These are phyloP conservation scores for Dermolepida albohirtum DNA, from an alignment of 2,888 invertebrate species.

Conservation along the genomic window DNA sequence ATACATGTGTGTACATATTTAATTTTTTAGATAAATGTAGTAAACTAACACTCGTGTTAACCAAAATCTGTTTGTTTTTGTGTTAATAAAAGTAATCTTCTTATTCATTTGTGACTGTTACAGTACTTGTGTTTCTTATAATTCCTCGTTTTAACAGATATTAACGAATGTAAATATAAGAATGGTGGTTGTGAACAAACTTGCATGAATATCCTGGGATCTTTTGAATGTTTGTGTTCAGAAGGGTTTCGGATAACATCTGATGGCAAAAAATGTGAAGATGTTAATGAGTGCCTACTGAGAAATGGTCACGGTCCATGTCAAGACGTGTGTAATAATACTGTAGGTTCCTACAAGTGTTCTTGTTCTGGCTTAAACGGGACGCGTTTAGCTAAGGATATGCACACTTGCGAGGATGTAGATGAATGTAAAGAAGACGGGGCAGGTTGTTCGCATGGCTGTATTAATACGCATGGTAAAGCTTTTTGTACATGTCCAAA, in stretches of 20 bases:
- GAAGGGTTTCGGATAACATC: constrained; percentile 66
- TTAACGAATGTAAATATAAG: constrained; percentile 70
- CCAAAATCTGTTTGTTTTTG: too few relatives aligned
- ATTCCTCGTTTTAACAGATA: constrained; percentile 62
- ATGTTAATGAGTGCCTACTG: constrained; percentile 73
- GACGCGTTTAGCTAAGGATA: constrained; percentile 69
- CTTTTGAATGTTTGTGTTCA: constrained; percentile 69
- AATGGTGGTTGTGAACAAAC: constrained; percentile 70
- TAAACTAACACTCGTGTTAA: too few relatives aligned
- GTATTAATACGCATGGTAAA: constrained; percentile 68
- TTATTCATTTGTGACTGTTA: neutral
- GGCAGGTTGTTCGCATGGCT: constrained; percentile 64
- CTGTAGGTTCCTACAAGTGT: constrained; percentile 71
- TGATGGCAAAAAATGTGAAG: constrained; percentile 61
- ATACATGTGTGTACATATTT: too few relatives aligned
- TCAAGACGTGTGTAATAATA: constrained; percentile 72
- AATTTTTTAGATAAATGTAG: too few relatives aligned
- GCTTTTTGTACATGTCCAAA: constrained; percentile 62
- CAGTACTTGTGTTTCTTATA: constrained; percentile 9
- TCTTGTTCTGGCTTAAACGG: constrained; percentile 70
- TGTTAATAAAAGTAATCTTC: too few relatives aligned
- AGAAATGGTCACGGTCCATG: constrained; percentile 75
- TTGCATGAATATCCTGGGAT: constrained; percentile 70
- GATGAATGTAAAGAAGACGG: constrained; percentile 61
- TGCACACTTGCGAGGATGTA: constrained; percentile 66